These are phyloP conservation scores for Collichthys lucidus DNA, from an alignment of 2,113 vertebrate genomes.

Conservation along the genomic window DNA sequence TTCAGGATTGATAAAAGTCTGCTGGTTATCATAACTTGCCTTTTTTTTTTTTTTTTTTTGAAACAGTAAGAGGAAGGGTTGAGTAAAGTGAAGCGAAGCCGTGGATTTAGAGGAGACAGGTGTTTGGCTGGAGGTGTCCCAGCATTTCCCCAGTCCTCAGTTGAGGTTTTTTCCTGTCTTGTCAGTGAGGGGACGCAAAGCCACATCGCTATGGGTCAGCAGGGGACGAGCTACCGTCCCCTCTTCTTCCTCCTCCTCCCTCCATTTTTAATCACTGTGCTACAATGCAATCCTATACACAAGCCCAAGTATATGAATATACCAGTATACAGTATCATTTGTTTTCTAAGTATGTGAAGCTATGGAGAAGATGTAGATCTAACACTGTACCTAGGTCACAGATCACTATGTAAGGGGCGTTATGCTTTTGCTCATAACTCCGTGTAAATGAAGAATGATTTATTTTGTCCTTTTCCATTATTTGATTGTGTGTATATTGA, in stretches of 20 bases:
- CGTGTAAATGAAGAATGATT: slow-evolving; percentile 88
- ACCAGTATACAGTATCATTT: slow-evolving; percentile 68
- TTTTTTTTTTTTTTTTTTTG: slow-evolving; percentile 49
- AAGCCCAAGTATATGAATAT: slow-evolving; percentile 67
- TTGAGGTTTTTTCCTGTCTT: slow-evolving; percentile 30
- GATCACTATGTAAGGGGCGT: slow-evolving; percentile 83
- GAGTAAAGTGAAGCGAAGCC: slow-evolving; percentile 28
- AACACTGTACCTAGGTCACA: slow-evolving; percentile 90
- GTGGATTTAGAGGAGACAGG: slow-evolving; percentile 32
- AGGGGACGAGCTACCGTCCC: slow-evolving; percentile 25
- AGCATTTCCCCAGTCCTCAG: slow-evolving; percentile 41
- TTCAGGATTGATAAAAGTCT: slow-evolving; percentile 60
- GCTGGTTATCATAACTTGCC: slow-evolving; percentile 60
- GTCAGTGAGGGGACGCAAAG: slow-evolving; percentile 43
- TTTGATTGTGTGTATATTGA: slow-evolving; percentile 84
- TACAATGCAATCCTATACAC: slow-evolving; percentile 71
- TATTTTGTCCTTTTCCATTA: slow-evolving; percentile 80
- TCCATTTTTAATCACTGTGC: slow-evolving; percentile 77
- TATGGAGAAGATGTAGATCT: slow-evolving; percentile 83
- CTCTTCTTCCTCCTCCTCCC: slow-evolving; percentile 22
- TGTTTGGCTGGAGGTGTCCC: slow-evolving; percentile 42
- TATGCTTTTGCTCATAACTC: slow-evolving; percentile 86
- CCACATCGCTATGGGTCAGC: slow-evolving; percentile 39
- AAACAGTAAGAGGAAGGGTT: slow-evolving; percentile 21
- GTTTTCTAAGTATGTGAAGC: slow-evolving; percentile 81